These are phyloP conservation scores for Propsilocerus akamusi DNA, from an alignment of 1,140 invertebrate species.

Conservation along the genomic window DNA sequence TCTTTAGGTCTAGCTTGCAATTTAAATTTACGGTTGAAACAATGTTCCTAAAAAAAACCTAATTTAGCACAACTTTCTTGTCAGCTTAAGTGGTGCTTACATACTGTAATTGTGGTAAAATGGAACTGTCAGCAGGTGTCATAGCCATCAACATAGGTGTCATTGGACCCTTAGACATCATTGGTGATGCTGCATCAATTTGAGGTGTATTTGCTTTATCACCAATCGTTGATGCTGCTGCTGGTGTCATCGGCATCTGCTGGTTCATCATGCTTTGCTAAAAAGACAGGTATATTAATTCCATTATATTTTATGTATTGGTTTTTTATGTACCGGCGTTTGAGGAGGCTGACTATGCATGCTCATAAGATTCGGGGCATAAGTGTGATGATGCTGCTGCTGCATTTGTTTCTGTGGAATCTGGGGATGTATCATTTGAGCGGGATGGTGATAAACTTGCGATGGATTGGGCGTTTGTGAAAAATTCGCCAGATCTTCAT, in stretches of 20 bases:
- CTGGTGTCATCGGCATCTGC: slow-evolving; percentile 56
- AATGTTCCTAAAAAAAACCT: slow-evolving; percentile 57
- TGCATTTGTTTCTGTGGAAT: neutral
- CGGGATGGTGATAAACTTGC: neutral
- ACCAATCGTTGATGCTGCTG: neutral
- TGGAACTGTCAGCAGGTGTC: slow-evolving; percentile 85
- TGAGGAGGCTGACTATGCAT: neutral
- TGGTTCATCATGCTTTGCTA: slow-evolving; percentile 54
- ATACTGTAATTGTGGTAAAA: slow-evolving; percentile 87
- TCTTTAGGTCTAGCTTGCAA: slow-evolving; percentile 90
- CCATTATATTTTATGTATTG: too few species aligned
- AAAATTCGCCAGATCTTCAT: neutral
- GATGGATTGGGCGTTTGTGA: neutral
- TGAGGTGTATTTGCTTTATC: slow-evolving; percentile 21
- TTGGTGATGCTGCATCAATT: slow-evolving; percentile 28
- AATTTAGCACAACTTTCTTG: neutral
- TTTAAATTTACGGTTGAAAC: slow-evolving; percentile 96
- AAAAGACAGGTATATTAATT: neutral
- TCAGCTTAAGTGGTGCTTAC: slow-evolving; percentile 14
- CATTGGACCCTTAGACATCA: slow-evolving; percentile 43
- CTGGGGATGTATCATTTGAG: neutral
- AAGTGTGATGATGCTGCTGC: too few species aligned
- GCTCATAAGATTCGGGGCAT: too few species aligned
- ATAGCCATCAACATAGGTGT: slow-evolving; percentile 77
- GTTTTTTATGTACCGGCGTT: neutral